Evolutionary conservation across 2,888 invertebrate species (phyloP).

Genomic region (Eristalinus sepulchralis): DNA sequence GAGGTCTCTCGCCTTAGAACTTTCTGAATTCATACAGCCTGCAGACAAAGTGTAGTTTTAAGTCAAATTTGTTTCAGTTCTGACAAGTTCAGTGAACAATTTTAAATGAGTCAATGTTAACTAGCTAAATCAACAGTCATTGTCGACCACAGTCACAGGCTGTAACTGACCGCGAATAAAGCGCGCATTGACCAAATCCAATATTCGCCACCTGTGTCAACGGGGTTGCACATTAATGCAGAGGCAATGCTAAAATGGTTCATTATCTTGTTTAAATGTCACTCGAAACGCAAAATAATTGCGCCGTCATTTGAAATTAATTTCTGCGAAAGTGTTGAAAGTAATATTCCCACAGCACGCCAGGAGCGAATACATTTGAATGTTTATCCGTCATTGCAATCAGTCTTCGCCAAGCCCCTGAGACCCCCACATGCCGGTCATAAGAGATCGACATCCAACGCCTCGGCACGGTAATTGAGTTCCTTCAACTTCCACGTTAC

Average conservation of each 20-base stretch:
- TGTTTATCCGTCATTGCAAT: not conserved
- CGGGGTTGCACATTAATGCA: not conserved
- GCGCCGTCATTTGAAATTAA: not conserved
- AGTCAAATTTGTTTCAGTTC: too few relatives aligned
- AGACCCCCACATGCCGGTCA: not conserved
- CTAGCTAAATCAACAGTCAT: too few relatives aligned
- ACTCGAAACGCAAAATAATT: not conserved
- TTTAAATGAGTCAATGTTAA: too few relatives aligned
- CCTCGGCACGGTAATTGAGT: slow-evolving; percentile 23
- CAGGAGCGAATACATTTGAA: not conserved
- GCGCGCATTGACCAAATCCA: too few relatives aligned
- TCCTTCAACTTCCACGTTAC: slow-evolving; percentile 61
- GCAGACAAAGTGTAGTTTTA: too few relatives aligned
- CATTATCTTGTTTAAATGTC: not conserved
- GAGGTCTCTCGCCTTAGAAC: too few relatives aligned
- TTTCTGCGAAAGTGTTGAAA: not conserved
- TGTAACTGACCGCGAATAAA: too few relatives aligned
- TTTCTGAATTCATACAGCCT: too few relatives aligned
- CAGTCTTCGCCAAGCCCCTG: not conserved
- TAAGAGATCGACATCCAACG: not conserved
- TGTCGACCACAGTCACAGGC: too few relatives aligned
- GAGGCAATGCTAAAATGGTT: not conserved
- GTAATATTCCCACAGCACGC: not conserved
- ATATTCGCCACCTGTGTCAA: not conserved
- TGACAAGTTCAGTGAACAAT: too few relatives aligned